Base-by-base conservation (phyloP, 2,888 invertebrate genomes). In the Bellardia pandia region DNA sequence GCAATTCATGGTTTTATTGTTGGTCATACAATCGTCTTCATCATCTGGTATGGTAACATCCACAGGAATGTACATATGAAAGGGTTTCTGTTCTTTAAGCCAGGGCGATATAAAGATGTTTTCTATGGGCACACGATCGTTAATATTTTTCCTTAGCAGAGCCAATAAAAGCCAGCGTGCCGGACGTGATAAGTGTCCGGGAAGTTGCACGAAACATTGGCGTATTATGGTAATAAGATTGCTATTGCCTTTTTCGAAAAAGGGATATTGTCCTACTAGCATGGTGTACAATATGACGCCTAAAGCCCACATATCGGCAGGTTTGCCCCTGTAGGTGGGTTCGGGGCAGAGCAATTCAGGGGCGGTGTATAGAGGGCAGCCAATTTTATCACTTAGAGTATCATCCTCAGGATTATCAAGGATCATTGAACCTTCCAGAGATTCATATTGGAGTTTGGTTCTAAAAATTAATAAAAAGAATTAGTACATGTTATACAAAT, bases 251-350 rank as follows among this genome's bases (percentile, higher is more conserved):
- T 92, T 92, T 86, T 93, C 93, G 81, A 93, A 93, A 84, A 93
- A 93, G n/a, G 93, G 93, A 90, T 93, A 93, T 82, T 92, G 92
- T 1, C 93, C 93, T 51, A 93, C 92, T 2, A 93, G 90, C 92
- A 93, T 93, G 2, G 93, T 93, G 76, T 93, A 93, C 0, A 93
- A 89, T 62, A 93, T 92, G 3, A 93, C 93, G 14, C 93, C 93
- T 16, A 93, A 88, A 0, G 93, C 93, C 93, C 93, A 93, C 91
- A 93, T 93, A 82, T 93, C 93, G 37, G 93, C 93, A 6, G 93
- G 93, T 76, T 93, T 93, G 16, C 93, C 93, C 62, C 91, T 91
- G 71, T 93, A 93, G 3, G 92, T 93, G 3, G 93, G 92, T 88
- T 92, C 91, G 0, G 92, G 92, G 56, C 93, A 93, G 0, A 93